Evolutionary conservation across 2,797 vertebrate genomes (phyloP).

Genomic region (Trichosurus vulpecula): DNA sequence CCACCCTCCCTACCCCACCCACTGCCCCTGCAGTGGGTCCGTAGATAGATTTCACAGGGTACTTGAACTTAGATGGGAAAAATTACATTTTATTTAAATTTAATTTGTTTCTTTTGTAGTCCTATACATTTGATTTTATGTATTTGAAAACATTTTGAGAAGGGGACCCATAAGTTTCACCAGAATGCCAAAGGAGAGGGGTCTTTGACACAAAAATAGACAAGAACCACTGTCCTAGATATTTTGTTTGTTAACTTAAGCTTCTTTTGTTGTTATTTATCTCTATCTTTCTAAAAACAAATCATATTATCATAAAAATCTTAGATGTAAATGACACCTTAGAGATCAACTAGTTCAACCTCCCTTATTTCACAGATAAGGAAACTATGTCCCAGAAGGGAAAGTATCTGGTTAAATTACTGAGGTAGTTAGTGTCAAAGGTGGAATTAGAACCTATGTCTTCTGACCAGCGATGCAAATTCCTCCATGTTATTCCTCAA

Average conservation of each 20-base stretch:
- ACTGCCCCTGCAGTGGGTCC: no score
- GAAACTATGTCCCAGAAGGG: background rate
- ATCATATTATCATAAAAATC: background rate
- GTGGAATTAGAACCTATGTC: background rate
- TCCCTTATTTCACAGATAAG: slow-evolving; percentile 33
- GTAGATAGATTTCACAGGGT: background rate
- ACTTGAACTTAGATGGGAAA: background rate
- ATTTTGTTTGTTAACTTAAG: background rate
- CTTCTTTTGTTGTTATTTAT: background rate
- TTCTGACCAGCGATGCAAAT: background rate
- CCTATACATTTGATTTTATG: background rate
- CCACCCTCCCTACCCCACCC: no score
- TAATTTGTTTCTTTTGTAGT: background rate
- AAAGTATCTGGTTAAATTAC: background rate
- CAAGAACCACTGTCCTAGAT: background rate
- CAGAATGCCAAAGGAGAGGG: background rate
- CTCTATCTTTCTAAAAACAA: background rate
- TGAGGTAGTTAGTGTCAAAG: background rate
- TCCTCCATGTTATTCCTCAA: slow-evolving; percentile 4
- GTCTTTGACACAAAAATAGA: background rate
- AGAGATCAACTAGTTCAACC: background rate
- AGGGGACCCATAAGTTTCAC: background rate
- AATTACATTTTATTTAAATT: background rate
- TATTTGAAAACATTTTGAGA: slow-evolving; percentile 10
- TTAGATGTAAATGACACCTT: slow-evolving; percentile 11